Conservation (phyloP, 2,113 vertebrate genomes). For the Variabilichromis moorii region DNA sequence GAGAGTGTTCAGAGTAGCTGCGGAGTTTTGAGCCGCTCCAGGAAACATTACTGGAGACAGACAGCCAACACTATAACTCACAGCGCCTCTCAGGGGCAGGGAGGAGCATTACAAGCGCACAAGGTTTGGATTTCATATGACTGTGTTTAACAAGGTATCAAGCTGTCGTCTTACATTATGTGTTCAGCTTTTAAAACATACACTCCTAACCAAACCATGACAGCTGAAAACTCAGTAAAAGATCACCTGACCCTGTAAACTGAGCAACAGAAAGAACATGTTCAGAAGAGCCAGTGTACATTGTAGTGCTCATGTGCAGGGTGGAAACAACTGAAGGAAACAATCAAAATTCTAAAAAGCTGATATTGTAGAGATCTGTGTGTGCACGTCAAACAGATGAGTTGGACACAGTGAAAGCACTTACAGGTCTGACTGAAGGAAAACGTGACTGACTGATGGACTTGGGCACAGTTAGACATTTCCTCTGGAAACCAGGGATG, state of each 20-base stretch:
- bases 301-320: background rate
- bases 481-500: background rate
- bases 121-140: background rate
- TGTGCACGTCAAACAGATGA: background rate
- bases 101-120: background rate
- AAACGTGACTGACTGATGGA: background rate
- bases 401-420: background rate
- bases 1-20: background rate
- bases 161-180: background rate
- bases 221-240: background rate
- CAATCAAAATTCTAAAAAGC: background rate
- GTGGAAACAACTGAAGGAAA: background rate
- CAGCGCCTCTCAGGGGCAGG: background rate
- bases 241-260: background rate
- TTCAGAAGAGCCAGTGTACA: background rate
- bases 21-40: background rate
- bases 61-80: background rate
- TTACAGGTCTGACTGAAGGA: background rate
- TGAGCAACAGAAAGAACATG: background rate
- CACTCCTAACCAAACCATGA: background rate
- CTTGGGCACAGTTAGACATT: background rate
- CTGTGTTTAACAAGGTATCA: background rate
- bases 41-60: background rate
- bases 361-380: background rate
- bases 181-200: background rate